Percentiles rank a stretch among this genome's conserved stretches.
Evolutionary conservation across 2,888 invertebrate species (phyloP).

Genomic region (Lepetodrilus schrolli): DNA sequence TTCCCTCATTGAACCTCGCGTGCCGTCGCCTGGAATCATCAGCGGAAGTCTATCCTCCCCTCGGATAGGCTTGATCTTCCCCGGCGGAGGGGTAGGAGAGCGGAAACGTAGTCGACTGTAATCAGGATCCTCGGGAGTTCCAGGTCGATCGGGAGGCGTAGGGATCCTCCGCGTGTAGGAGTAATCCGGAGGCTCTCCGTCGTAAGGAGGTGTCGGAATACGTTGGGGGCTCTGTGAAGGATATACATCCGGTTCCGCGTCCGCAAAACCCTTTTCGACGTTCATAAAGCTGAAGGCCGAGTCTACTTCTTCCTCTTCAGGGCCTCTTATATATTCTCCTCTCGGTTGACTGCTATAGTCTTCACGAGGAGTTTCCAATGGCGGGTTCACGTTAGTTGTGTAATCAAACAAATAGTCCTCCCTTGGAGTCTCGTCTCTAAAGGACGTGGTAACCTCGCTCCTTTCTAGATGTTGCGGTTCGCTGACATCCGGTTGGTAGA

Average conservation of each 20-base stretch:
- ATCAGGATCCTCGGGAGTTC: neutral
- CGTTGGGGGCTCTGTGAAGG: neutral
- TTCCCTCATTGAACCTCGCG: neutral
- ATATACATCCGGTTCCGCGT: constrained; percentile 2
- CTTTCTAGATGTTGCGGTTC: neutral
- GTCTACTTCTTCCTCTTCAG: neutral
- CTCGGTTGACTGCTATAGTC: constrained; percentile 26
- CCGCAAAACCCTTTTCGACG: constrained; percentile 4
- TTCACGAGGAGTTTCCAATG: constrained; percentile 4
- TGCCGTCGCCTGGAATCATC: neutral
- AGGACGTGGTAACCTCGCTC: neutral
- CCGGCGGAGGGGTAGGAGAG: constrained; percentile 36
- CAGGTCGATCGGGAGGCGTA: constrained; percentile 26
- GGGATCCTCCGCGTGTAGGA: constrained; percentile 20
- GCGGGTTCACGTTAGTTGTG: neutral
- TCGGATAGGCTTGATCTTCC: neutral
- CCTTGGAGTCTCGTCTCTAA: neutral
- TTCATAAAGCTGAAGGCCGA: constrained; percentile 16
- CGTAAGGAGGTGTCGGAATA: constrained; percentile 32
- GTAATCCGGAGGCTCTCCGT: neutral
- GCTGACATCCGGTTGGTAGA: neutral
- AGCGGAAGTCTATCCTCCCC: neutral
- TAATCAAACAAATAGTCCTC: neutral
- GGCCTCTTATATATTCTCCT: no score
- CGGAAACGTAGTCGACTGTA: neutral